Evolutionary conservation across 2,888 invertebrate genomes (phyloP).

Genomic region (Vandiemenella viatica): DNA sequence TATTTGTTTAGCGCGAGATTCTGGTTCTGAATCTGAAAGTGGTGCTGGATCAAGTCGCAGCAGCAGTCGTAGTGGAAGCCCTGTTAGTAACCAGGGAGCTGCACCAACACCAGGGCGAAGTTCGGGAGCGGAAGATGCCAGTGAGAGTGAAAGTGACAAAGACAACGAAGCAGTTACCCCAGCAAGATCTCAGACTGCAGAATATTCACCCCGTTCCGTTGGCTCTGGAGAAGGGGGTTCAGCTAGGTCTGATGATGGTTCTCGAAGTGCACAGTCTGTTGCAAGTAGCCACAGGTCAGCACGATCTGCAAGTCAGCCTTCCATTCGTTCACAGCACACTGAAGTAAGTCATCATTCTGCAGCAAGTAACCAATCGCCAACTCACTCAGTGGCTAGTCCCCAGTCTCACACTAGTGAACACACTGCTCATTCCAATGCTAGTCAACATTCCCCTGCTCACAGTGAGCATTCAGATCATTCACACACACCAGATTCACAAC

Average conservation of each 20-base stretch:
- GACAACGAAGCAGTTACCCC: constrained; percentile 11
- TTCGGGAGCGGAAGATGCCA: constrained; percentile 7
- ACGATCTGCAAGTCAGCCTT: constrained; percentile 18
- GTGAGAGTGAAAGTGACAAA: constrained; percentile 19
- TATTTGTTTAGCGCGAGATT: constrained; percentile 12
- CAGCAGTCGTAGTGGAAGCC: constrained; percentile 30
- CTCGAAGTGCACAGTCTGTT: constrained; percentile 18
- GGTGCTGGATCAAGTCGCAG: constrained; percentile 27
- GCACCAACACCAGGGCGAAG: constrained; percentile 28
- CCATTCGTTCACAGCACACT: constrained; percentile 6
- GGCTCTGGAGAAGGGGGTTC: constrained; percentile 18
- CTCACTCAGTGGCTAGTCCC: background rate
- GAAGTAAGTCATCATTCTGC: background rate
- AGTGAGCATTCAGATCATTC: constrained; percentile 1
- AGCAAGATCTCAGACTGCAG: background rate
- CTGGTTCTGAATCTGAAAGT: constrained; percentile 32
- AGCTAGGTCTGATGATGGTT: constrained; percentile 12
- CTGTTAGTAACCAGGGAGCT: constrained; percentile 26
- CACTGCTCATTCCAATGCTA: constrained; percentile 3
- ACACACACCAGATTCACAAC: constrained; percentile 13
- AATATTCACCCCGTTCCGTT: constrained; percentile 17
- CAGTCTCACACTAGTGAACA: constrained; percentile 2
- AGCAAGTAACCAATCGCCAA: background rate
- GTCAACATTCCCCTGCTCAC: constrained; percentile 1
- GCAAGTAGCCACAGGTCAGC: constrained; percentile 19